Conservation (phyloP, 2,113 vertebrate genomes). For the Triplophysa rosa region DNA sequence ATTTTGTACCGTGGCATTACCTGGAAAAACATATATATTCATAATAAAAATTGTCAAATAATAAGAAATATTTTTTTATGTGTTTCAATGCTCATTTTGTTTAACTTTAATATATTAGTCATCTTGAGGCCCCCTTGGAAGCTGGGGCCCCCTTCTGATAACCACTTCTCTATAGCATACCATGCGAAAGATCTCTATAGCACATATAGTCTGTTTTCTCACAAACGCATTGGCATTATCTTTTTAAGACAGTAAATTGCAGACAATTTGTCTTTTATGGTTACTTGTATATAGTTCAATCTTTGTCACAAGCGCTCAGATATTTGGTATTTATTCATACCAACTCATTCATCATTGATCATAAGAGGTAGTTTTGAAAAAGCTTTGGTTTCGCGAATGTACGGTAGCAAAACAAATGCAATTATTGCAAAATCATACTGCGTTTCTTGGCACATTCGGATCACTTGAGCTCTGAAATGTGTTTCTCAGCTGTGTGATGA, state of each 20-base stretch:
- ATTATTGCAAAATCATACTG: constrained; percentile 43
- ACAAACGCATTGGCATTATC: constrained; percentile 15
- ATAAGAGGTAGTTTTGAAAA: constrained; percentile 29
- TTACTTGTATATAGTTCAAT: constrained; percentile 15
- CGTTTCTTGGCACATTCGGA: constrained; percentile 29
- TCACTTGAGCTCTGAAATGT: constrained; percentile 49
- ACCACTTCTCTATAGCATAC: no score
- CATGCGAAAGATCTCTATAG: neutral
- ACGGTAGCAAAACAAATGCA: constrained; percentile 35
- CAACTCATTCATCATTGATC: constrained; percentile 23
- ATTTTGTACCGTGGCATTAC: no score
- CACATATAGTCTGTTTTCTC: neutral
- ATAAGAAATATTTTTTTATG: no score
- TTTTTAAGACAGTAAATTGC: constrained; percentile 1
- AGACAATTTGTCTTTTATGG: constrained; percentile 10
- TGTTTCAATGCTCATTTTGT: no score
- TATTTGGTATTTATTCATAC: constrained; percentile 10
- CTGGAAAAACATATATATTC: no score
- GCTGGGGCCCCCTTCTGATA: no score
- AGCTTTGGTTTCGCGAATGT: constrained; percentile 8
- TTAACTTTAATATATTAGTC: no score
- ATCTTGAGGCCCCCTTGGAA: no score
- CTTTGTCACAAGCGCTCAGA: neutral
- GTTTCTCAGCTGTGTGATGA: constrained; percentile 41
- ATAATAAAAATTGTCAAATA: no score